Conservation (phyloP, 2,888 invertebrate genomes). For the Troides helena region DNA sequence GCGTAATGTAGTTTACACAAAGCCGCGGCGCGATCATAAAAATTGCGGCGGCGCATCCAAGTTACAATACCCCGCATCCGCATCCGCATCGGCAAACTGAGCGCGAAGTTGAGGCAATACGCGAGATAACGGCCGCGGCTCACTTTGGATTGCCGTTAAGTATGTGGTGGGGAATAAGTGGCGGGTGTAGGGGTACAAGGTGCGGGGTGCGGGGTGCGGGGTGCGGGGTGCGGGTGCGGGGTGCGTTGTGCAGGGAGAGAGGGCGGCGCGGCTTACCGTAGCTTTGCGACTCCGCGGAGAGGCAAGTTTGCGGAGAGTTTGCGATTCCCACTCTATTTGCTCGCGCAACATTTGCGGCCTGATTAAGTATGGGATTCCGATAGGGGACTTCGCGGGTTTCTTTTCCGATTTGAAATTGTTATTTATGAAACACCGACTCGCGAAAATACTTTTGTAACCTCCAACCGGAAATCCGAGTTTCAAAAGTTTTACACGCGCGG, state of each 20-base stretch:
- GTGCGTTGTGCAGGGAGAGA: no score
- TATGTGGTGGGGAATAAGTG: conserved; percentile 69
- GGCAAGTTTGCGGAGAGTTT: conserved; percentile 50
- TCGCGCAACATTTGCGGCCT: conserved; percentile 62
- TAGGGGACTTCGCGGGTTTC: conserved; percentile 40
- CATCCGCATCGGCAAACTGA: conserved; percentile 26
- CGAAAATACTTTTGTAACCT: no score
- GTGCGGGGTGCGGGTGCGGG: no score
- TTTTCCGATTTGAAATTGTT: conserved; percentile 17
- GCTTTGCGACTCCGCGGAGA: conserved; percentile 60
- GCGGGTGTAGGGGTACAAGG: conserved; percentile 44
- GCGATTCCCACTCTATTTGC: conserved; percentile 57
- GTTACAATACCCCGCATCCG: conserved; percentile 38
- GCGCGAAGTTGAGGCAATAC: conserved; percentile 40
- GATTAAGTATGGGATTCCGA: conserved; percentile 65
- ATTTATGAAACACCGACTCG: not conserved
- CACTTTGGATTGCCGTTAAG: conserved; percentile 69
- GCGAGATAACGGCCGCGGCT: conserved; percentile 52
- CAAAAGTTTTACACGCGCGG: no score
- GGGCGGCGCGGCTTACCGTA: conserved; percentile 53
- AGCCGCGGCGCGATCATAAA: not conserved
- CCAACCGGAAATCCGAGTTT: no score
- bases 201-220: conserved; percentile 50
- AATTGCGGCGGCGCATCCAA: conserved; percentile 39
- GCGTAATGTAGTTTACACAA: not conserved